Evolutionary conservation across 2,113 vertebrate genomes (phyloP), one percentile per base, ranked within the genome.

Genomic region (Nicator chloris): DNA sequence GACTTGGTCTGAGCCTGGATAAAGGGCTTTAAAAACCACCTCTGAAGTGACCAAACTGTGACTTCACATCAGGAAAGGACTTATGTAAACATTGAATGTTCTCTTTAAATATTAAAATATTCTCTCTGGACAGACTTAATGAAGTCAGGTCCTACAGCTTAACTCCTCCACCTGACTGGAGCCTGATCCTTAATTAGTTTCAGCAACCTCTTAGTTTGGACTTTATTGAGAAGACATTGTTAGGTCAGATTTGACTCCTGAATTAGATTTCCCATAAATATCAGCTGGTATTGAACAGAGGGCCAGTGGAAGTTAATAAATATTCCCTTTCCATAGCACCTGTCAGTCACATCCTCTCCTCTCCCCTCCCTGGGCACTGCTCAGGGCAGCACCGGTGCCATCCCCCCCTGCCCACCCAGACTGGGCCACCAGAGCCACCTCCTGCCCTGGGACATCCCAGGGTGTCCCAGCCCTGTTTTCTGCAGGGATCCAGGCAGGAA

Each of bases 51-150:
- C 87, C 94, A 77, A 93, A 81, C 50, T 91, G 75, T 21, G 16
- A 37, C 90, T 96, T 73, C 90, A 76, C 31, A 0, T 97, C 82
- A 83, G 92, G 88, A 66, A 75, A 82, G 59, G 69, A 91, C 93
- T 97, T 97, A 94, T 42, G 42, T 96, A 96, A 96, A 97, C 95
- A 96, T 37, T 91, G 87, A 92, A n/a, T 90, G 90, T 84, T 92
- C 91, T 92, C 89, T 97, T 97, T 96, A 97, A 97, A 97, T 97
- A 97, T 97, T 97, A 96, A 97, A 96, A 88, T 86, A 90, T 86
- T 96, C 92, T 96, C 92, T 86, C 75, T 66, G 88, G 96, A 93
- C 28, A 4, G 85, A 73, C 90, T 96, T 96, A 96, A 97, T 97
- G 95, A 96, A 96, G 91, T 86, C 82, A 82, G 65, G 81, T 90